Conservation (phyloP, 2,113 vertebrate genomes). For the Cryptomyrus ogoouensis region DNA sequence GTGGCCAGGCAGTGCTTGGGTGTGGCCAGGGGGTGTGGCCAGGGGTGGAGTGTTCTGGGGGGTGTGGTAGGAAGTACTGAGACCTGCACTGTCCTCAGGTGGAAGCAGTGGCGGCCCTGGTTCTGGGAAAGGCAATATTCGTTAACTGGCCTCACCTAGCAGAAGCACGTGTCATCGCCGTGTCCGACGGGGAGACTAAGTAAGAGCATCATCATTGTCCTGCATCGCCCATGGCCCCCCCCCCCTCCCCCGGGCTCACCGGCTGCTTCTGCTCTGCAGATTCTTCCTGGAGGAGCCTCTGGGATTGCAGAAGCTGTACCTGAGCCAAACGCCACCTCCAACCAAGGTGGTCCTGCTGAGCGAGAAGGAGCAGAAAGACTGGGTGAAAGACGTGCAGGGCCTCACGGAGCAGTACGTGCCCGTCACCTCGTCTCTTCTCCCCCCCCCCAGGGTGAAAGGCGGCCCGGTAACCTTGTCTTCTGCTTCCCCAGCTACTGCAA, state of each 20-base stretch:
- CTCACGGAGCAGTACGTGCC: slow-evolving; percentile 80
- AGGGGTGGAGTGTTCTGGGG: neutral
- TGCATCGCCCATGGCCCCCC: no score
- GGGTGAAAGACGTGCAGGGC: slow-evolving; percentile 87
- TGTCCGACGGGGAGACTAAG: slow-evolving; percentile 90
- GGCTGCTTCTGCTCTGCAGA: slow-evolving; percentile 51
- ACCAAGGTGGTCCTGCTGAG: slow-evolving; percentile 69
- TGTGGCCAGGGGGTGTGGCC: neutral
- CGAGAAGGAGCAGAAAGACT: slow-evolving; percentile 82
- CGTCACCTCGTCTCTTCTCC: slow-evolving; percentile 2
- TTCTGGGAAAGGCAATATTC: slow-evolving; percentile 80
- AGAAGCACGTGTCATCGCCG: slow-evolving; percentile 84
- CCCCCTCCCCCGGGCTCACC: neutral
- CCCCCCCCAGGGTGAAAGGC: neutral
- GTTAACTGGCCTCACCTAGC: slow-evolving; percentile 97
- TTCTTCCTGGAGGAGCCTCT: slow-evolving; percentile 78
- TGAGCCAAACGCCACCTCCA: slow-evolving; percentile 65
- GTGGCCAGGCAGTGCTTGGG: neutral
- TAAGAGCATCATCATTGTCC: slow-evolving; percentile 49
- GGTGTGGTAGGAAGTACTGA: neutral
- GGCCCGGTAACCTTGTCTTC: slow-evolving; percentile 25
- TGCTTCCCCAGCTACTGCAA: slow-evolving; percentile 63
- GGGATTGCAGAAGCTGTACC: slow-evolving; percentile 75
- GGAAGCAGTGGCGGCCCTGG: slow-evolving; percentile 67
- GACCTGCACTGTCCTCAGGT: slow-evolving; percentile 48